Evolutionary conservation across 2,113 vertebrate species (phyloP).

Genomic region (Spermophilus dauricus): DNA sequence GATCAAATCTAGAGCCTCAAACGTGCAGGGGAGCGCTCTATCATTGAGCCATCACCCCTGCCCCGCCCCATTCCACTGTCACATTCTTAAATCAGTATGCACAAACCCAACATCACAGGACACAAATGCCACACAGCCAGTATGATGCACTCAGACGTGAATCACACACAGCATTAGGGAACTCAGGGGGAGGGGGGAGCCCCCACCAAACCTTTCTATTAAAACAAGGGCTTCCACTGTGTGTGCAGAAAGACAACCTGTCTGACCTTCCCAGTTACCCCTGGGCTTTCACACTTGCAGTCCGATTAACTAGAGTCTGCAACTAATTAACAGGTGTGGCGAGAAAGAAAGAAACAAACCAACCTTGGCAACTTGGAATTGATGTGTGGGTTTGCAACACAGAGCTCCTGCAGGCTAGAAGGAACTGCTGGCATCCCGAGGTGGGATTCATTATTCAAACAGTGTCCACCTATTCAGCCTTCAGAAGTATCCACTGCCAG

Average conservation of each 20-base stretch:
- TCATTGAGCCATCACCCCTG: no score
- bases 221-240: neutral
- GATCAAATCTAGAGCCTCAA: no score
- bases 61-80: no score
- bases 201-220: neutral
- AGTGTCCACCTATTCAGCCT: neutral
- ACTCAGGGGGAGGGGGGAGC: neutral
- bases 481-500: neutral
- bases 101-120: neutral
- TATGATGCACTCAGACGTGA: neutral
- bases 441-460: neutral
- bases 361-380: constrained; percentile 64
- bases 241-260: constrained; percentile 25
- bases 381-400: constrained; percentile 34
- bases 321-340: constrained; percentile 75
- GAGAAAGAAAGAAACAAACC: constrained; percentile 53
- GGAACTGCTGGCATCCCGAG: neutral
- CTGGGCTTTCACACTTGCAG: neutral
- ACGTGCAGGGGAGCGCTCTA: no score
- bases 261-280: constrained; percentile 53
- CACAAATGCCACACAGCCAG: neutral
- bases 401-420: neutral
- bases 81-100: neutral
- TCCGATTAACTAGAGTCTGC: constrained; percentile 64
- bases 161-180: neutral